A percentile compares a stretch with the other conserved stretches of the same genome.
Evolutionary conservation across 1,140 invertebrate genomes (phyloP).

Genomic region (Heliconius nattereri): DNA sequence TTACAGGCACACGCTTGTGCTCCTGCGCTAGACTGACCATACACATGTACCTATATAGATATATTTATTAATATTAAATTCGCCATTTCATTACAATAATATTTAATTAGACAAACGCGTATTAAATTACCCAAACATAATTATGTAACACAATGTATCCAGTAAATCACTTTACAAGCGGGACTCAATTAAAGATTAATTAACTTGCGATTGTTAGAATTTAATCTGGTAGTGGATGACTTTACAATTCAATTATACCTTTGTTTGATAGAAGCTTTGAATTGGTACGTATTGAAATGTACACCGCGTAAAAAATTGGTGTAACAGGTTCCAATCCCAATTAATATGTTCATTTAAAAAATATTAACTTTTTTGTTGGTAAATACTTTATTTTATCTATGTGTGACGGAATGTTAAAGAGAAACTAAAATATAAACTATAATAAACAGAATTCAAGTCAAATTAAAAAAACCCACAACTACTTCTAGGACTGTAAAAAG

Average conservation of each 20-base stretch:
- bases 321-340: neutral
- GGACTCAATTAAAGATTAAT: conserved; percentile 21
- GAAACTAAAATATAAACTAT: too few species aligned
- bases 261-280: neutral
- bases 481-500: neutral
- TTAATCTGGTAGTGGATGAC: conserved; percentile 16
- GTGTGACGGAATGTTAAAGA: too few species aligned
- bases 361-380: too few species aligned
- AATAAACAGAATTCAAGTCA: too few species aligned
- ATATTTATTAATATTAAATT: neutral
- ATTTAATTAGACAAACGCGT: neutral
- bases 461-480: too few species aligned
- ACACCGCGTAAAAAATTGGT: neutral
- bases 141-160: conserved; percentile 11
- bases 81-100: neutral
- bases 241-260: conserved; percentile 10
- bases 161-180: conserved; percentile 11
- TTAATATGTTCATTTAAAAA: neutral
- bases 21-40: too few species aligned
- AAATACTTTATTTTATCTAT: too few species aligned
- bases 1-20: too few species aligned
- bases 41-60: neutral
- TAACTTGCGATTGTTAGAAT: conserved; percentile 23
- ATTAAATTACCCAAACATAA: conserved; percentile 11
- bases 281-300: conserved; percentile 1